A percentile compares a stretch with the other conserved stretches of the same genome.
phyloP scores from a whole-genome alignment of 1,140 invertebrate species.

The Meloidogyne floridensis region DNA sequence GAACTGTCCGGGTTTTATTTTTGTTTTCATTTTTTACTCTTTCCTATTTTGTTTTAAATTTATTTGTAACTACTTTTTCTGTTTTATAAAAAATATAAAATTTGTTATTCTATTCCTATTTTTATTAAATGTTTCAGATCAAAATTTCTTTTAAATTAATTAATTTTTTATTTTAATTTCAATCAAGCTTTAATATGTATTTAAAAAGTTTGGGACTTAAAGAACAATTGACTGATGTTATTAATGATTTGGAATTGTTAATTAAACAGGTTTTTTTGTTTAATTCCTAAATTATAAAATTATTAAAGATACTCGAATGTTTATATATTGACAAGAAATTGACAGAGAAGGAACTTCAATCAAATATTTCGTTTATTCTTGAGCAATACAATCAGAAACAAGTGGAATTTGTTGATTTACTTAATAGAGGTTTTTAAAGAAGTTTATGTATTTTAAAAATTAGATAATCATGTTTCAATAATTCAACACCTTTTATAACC shows the following conservation, averaged over 20 bases:
- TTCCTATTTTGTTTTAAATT: too few relatives aligned
- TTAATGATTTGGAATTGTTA: conserved; percentile 23
- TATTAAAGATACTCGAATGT: conserved; percentile 8
- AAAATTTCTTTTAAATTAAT: too few relatives aligned
- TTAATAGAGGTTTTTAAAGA: conserved; percentile 19
- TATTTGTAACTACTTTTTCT: too few relatives aligned
- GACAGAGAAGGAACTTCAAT: not conserved
- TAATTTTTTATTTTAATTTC: too few relatives aligned
- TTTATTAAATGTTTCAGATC: too few relatives aligned
- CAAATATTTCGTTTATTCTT: not conserved
- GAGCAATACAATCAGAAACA: conserved; percentile 20
- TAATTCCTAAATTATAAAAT: not conserved
- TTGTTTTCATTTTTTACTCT: too few relatives aligned
- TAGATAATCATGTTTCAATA: too few relatives aligned
- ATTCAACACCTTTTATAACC: too few relatives aligned
- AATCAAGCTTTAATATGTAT: not conserved
- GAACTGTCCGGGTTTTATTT: too few relatives aligned
- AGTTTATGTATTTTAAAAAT: not conserved
- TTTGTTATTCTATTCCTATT: too few relatives aligned
- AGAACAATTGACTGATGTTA: conserved; percentile 22
- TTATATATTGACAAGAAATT: conserved; percentile 6
- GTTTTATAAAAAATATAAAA: too few relatives aligned
- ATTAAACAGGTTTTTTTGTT: conserved; percentile 21
- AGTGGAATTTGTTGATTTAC: not conserved
- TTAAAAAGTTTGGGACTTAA: not conserved